Conservation (phyloP, 2,888 invertebrate species). For the Gerosis bhagava region DNA sequence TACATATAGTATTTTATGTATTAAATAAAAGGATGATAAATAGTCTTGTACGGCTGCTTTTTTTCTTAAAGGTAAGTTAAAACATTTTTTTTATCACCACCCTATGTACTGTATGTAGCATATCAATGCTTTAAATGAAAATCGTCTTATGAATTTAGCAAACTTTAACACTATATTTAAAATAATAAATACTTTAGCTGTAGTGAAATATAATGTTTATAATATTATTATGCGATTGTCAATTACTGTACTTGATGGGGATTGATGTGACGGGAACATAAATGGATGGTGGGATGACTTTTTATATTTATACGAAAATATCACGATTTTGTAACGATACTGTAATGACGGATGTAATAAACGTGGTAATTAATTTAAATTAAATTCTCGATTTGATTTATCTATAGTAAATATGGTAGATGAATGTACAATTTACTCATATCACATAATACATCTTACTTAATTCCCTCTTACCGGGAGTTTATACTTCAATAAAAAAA, state of each 20-base stretch:
- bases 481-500: too few species aligned
- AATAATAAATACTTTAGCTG: constrained; percentile 57
- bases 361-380: too few species aligned
- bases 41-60: constrained; percentile 14
- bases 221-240: constrained; percentile 67
- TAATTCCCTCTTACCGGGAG: too few species aligned
- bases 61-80: neutral
- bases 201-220: constrained; percentile 43
- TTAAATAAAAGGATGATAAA: neutral
- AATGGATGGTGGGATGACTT: constrained; percentile 7
- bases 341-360: too few species aligned
- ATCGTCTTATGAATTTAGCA: constrained; percentile 77
- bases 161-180: constrained; percentile 67
- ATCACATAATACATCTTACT: too few species aligned
- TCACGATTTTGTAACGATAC: constrained; percentile 1
- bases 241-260: constrained; percentile 67
- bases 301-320: constrained; percentile 26
- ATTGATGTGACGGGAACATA: constrained; percentile 41
- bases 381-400: too few species aligned
- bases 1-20: constrained; percentile 3
- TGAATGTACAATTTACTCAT: too few species aligned
- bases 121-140: constrained; percentile 77
- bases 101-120: constrained; percentile 55
- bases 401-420: too few species aligned
- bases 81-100: constrained; percentile 4